These are phyloP conservation scores for Eretmochelys imbricata DNA, from an alignment of 2,113 vertebrate species.

Conservation along the genomic window DNA sequence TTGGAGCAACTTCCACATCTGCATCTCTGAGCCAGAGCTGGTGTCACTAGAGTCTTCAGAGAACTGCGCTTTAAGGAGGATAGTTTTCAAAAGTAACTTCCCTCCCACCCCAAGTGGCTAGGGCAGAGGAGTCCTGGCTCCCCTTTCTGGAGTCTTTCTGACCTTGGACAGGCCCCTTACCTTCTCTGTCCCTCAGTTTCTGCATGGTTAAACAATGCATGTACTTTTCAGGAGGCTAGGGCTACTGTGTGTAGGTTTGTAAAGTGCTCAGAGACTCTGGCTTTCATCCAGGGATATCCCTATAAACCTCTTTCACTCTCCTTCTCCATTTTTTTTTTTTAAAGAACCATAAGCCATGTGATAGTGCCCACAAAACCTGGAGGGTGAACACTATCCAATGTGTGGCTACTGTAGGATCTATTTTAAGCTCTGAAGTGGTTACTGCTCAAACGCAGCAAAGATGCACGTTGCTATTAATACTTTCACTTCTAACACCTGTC, in stretches of 20 bases:
- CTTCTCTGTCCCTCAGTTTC: background rate
- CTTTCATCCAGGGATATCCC: background rate
- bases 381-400: background rate
- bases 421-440: background rate
- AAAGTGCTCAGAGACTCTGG: background rate
- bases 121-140: background rate
- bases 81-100: background rate
- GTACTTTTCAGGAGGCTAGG: background rate
- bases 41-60: background rate
- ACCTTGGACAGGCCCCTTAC: background rate
- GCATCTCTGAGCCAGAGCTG: background rate
- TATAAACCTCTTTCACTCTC: background rate
- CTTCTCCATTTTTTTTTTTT: background rate
- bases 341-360: background rate
- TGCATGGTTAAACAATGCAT: accelerated
- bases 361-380: background rate
- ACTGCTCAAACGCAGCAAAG: background rate
- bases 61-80: background rate
- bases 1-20: background rate
- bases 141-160: background rate
- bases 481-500: no score
- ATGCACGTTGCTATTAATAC: background rate
- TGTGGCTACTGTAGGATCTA: background rate
- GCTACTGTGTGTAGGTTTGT: background rate
- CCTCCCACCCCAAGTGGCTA: no score